Evolutionary conservation across 1,140 invertebrate genomes (phyloP), one percentile per base, ranked within the genome.

Genomic region (Philopotamus ludificatus): DNA sequence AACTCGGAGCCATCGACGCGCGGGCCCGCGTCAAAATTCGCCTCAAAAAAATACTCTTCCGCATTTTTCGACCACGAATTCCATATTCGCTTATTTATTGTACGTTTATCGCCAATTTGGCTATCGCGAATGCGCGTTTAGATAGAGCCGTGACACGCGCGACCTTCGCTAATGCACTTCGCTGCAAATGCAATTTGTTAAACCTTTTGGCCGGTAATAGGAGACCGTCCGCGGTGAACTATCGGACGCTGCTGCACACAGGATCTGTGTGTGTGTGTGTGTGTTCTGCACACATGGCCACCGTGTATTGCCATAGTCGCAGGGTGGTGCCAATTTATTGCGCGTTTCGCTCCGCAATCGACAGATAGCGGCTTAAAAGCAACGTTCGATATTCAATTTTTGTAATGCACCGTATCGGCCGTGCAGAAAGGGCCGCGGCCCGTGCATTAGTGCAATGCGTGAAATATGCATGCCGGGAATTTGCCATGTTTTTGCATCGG

Each of bases 171-270:
- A 53, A 58, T 44, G 54, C 54, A 58, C 41, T 34, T 61, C 39
- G 23, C 23, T 16, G 45, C 54, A 55, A 67, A 49, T 67, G 65
- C 60, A 67, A 68, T 68, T 63, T 54, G 61, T 68, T 68, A 64
- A 68, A 68, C 61, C 66, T 68, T 68, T 68, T 64, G 64, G 55
- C 50, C 61, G 34, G 66, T 60, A 68, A 64, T 60, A 60, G 55
- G 20, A 53, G 61, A 26, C 23, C 55, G 45, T 39, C 22, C 25
- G 53, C 57, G 25, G 25, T 64, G 61, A 53, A 45, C 66, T 67
- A 67, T 67, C 45, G 60, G 60, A 22, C 41, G 44, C 42, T 59
- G 54, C 63, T 67, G 63, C 41, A 62, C 57, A 34, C 57, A 49
- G 44, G 47, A 45, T 45, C 44, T 20, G 44, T n/a, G 15, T 26